Conservation (phyloP, 2,888 invertebrate species). For the Frankliniella intonsa region DNA sequence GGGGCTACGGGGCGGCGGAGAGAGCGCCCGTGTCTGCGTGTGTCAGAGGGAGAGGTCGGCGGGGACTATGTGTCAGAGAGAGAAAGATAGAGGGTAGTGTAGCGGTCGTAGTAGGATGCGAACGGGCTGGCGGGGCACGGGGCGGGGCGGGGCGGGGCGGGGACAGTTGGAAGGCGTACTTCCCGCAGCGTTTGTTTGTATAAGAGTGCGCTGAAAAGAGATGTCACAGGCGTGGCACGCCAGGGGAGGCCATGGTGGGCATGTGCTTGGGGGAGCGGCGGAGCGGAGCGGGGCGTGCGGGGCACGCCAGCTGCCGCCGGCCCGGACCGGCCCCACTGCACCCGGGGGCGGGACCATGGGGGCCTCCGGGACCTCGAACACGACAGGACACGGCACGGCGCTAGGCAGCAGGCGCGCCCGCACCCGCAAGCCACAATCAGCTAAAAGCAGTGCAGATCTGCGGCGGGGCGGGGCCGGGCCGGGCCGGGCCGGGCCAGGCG, state of each 20-base stretch:
- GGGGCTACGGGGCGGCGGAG: not conserved
- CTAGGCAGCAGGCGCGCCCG: not conserved
- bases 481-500: not conserved
- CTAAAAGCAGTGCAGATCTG: not conserved
- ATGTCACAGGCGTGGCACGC: not conserved
- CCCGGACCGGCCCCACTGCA: no score
- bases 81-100: no score
- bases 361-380: no score
- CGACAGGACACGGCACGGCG: not conserved
- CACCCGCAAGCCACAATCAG: not conserved
- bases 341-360: no score
- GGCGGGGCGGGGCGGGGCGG: no score
- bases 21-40: not conserved
- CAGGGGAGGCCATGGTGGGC: no score
- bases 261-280: not conserved
- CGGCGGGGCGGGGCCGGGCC: not conserved
- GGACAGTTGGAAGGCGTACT: not conserved
- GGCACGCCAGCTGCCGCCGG: not conserved
- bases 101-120: not conserved
- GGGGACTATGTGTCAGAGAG: no score
- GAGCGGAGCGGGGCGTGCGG: not conserved
- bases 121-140: not conserved
- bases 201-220: not conserved
- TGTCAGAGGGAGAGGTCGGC: no score
- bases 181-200: slow-evolving; percentile 2